Percentiles rank a stretch among this genome's conserved stretches.
phyloP scores from a whole-genome alignment of 2,113 vertebrate genomes.

The Aegotheles bennettii region DNA sequence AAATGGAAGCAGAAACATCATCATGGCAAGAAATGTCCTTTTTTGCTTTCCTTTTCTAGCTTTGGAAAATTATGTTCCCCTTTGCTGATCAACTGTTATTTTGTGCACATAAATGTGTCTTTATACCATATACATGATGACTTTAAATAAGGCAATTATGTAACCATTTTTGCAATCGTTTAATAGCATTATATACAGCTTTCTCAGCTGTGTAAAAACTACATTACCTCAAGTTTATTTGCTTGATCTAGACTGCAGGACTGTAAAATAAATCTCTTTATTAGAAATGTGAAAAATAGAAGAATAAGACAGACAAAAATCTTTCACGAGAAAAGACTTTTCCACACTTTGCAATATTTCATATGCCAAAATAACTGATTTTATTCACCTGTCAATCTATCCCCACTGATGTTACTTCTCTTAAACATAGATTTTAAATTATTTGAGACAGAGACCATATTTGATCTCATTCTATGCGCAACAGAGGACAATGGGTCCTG shows the following conservation, averaged over 20 bases:
- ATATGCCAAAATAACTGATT: not conserved
- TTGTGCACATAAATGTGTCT: not conserved
- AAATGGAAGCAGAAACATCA: not conserved
- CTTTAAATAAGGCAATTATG: not conserved
- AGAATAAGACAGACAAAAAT: not conserved
- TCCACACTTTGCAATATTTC: not conserved
- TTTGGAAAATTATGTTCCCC: not conserved
- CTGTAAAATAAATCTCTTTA: not conserved
- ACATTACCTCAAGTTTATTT: not conserved
- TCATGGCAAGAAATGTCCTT: not conserved
- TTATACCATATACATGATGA: rapidly evolving
- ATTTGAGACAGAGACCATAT: not conserved
- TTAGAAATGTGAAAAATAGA: not conserved
- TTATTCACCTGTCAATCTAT: not conserved
- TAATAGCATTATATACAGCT: not conserved
- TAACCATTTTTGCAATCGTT: not conserved
- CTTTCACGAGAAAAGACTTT: not conserved
- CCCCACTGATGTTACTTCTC: not conserved
- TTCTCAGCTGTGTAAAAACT: not conserved
- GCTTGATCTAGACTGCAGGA: not conserved
- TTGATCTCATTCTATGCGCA: not conserved
- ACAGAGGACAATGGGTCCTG: not conserved
- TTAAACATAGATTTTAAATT: not conserved
- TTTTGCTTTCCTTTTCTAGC: not conserved
- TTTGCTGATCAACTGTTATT: not conserved